Base-by-base conservation (phyloP, 2,113 vertebrate species). In the Serinus canaria region DNA sequence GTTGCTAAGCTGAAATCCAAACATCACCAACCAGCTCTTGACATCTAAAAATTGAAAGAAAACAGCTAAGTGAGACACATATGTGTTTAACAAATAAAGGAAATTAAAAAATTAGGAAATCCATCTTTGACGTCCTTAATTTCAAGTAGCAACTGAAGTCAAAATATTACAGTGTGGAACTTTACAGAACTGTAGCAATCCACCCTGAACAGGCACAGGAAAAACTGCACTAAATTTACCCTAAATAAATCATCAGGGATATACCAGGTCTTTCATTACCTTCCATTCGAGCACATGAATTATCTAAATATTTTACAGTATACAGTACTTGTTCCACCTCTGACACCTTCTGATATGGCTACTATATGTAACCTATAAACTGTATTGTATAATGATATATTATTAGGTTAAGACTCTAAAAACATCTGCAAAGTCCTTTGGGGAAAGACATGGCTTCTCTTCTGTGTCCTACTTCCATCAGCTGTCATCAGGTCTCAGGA, bases 11-110 rank as follows among this genome's bases (percentile, higher is more conserved):
- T 99, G 99, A 98, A 99, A 99, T 96, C 99, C 99, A 96, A 99
- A 99, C 99, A 99, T 99, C 97, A 99, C 99, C 94, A 99, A 98
- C 99, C 99, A 99, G 97, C 99, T 99, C 97, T 99, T 99, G 98
- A 99, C 99, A 98, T 99, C 99, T 99, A 53, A 67, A 63, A 92
- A 97, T 64, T 44, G 95, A 94, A 97, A 97, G 37, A 91, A 93
- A 96, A 81, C 62, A 94, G 27, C 23, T 39, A 90, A 87, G 49
- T 94, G 47, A 95, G 90, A 94, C 87, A 83, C 27, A 77, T 27
- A 31, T 6, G 9, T n/a, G 6, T 50, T 23, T 47, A 82, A 92
- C 33, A 87, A 59, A 74, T 11, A 80, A 5, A 74, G 67, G 13
- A 72, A 75, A 70, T n/a, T 2, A 58, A 69, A 68, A 27, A 15